Conservation (phyloP, 2,113 vertebrate species). For the Lonchura striata region DNA sequence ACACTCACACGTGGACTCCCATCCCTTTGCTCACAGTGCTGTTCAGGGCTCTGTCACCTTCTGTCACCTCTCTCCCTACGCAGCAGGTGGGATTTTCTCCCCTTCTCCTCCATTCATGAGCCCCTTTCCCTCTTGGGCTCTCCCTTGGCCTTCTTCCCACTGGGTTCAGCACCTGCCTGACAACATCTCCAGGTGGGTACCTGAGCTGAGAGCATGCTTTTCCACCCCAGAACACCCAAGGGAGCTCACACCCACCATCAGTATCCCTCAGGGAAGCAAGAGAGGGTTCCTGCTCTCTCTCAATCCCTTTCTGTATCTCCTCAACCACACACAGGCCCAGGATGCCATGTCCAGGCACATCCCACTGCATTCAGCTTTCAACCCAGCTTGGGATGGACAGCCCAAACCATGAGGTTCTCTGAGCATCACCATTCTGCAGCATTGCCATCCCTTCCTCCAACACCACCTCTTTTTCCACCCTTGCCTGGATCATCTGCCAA, state of each 20-base stretch:
- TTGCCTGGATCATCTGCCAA: background rate
- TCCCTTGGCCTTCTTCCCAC: background rate
- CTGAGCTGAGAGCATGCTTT: background rate
- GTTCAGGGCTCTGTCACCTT: background rate
- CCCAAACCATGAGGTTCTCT: background rate
- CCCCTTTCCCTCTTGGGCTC: background rate
- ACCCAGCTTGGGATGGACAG: background rate
- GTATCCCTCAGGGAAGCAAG: accelerated
- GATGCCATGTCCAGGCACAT: background rate
- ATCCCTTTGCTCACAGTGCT: background rate
- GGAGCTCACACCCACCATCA: background rate
- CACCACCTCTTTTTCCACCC: background rate
- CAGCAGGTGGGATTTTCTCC: background rate
- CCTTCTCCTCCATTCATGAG: accelerated
- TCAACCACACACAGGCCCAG: background rate
- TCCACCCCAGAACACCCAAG: background rate
- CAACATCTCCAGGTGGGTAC: background rate
- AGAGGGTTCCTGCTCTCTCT: background rate
- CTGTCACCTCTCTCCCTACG: background rate
- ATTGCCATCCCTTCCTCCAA: background rate
- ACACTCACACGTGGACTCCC: accelerated
- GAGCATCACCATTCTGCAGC: background rate
- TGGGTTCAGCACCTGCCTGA: background rate
- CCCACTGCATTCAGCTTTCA: background rate
- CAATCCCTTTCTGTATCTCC: background rate